These are phyloP conservation scores for Microplitis manilae DNA, from an alignment of 2,888 invertebrate genomes.

Conservation along the genomic window DNA sequence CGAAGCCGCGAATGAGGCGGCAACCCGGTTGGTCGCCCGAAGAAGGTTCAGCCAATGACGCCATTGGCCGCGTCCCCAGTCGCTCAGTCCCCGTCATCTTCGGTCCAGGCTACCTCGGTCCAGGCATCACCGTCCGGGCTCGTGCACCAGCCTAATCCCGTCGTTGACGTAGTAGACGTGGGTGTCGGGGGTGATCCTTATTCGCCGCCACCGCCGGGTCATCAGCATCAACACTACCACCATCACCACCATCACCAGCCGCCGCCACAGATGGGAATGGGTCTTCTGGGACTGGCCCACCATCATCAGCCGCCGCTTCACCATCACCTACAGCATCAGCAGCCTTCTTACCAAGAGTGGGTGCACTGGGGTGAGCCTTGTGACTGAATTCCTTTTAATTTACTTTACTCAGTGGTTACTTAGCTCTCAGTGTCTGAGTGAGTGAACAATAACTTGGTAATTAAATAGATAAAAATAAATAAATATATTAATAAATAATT, in stretches of 20 bases:
- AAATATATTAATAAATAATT: background rate
- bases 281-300: conserved; percentile 32
- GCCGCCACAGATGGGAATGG: conserved; percentile 51
- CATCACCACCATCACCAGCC: conserved; percentile 63
- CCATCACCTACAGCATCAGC: conserved; percentile 51
- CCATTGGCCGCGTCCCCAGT: conserved; percentile 48
- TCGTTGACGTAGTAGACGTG: conserved; percentile 61
- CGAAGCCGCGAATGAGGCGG: conserved; percentile 89
- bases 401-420: conserved; percentile 20
- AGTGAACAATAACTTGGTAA: background rate
- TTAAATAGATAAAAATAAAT: background rate
- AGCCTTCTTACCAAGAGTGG: conserved; percentile 52
- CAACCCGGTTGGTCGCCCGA: conserved; percentile 72
- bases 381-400: conserved; percentile 55
- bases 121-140: conserved; percentile 42
- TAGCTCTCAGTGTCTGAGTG: background rate
- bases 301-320: conserved; percentile 40
- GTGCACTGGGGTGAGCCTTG: conserved; percentile 61
- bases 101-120: conserved; percentile 48
- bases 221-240: conserved; percentile 65
- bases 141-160: conserved; percentile 46
- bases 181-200: conserved; percentile 65
- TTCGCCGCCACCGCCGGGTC: conserved; percentile 72
- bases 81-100: conserved; percentile 51
- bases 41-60: conserved; percentile 68